Evolutionary conservation across 2,113 vertebrate species (phyloP), one percentile per base, ranked within the genome.

Genomic region (Actenoides lindsayi): DNA sequence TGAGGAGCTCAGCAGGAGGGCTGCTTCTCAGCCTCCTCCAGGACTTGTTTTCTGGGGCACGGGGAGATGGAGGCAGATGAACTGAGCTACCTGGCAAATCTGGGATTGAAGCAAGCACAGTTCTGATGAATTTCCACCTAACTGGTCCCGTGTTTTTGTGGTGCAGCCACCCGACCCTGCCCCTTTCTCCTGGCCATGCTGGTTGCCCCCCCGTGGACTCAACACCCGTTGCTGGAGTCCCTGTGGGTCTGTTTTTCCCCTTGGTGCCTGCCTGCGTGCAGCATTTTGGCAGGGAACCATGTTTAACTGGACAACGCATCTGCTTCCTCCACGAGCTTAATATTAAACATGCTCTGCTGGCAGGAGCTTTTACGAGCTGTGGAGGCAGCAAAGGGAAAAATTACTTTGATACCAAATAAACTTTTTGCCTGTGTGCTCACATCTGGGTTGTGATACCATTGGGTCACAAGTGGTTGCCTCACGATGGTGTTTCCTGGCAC

Each of bases 281-380:
- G 77, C 21, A 1, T 35, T 65, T 77, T 91, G 81, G 44, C 81
- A 64, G 31, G 68, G 59, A 80, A 53, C 24, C 14, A 5, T 1
- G 13, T 64, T 59, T 20, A 42, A 11, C 59, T 17, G 59, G 87
- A 33, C 77, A 64, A 12, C 0, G 0, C 35, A 37, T n/a, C 35
- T 0, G 0, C 41, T 57, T 60, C 68, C 69, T 81, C 1, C 0
- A 27, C 53, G 57, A 83, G 17, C 31, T 73, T 6, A 5, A 28
- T 25, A 17, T 56, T 24, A 62, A 48, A 3, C 6, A 17, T 5
- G 35, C 37, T 48, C 15, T 0, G 2, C 78, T 88, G 70, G 76
- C 80, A 69, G 89, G 8, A 92, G 41, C 53, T 46, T 65, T 80
- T 65, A 12, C 0, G 15, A 74, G 51, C 65, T 2, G 5, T 11